Conservation (phyloP, 2,888 invertebrate genomes). For the Pasiphila rectangulata region DNA sequence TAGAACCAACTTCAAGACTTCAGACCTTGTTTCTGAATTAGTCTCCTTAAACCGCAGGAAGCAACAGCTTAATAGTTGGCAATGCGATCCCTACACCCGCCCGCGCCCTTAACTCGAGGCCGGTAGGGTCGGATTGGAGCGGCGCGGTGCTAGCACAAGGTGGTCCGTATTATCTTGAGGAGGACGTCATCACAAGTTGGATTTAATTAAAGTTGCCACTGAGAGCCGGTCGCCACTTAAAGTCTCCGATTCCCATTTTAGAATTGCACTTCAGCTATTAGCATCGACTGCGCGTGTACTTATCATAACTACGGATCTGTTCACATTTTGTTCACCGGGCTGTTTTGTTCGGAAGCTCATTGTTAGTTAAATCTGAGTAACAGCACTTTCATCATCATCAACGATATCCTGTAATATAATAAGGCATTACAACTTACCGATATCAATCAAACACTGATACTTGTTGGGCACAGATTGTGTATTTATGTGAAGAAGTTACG, state of each 20-base stretch:
- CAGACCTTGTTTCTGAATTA: constrained; percentile 52
- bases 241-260: constrained; percentile 57
- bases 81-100: constrained; percentile 32
- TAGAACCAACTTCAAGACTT: constrained; percentile 38
- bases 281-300: constrained; percentile 50
- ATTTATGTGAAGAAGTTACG: background rate
- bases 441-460: too few species aligned
- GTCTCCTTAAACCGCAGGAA: constrained; percentile 48
- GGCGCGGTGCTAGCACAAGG: background rate
- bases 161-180: constrained; percentile 53
- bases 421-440: too few species aligned
- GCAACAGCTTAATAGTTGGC: constrained; percentile 59
- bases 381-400: too few species aligned
- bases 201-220: constrained; percentile 72
- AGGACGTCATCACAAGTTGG: constrained; percentile 69
- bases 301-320: background rate
- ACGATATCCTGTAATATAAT: too few species aligned
- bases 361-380: too few species aligned
- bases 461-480: background rate
- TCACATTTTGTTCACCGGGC: background rate
- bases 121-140: background rate
- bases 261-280: constrained; percentile 59
- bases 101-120: background rate
- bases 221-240: constrained; percentile 55
- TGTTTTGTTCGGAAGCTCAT: too few species aligned